Evolutionary conservation across 1,140 invertebrate genomes (phyloP).

Genomic region (Helicoverpa zea): DNA sequence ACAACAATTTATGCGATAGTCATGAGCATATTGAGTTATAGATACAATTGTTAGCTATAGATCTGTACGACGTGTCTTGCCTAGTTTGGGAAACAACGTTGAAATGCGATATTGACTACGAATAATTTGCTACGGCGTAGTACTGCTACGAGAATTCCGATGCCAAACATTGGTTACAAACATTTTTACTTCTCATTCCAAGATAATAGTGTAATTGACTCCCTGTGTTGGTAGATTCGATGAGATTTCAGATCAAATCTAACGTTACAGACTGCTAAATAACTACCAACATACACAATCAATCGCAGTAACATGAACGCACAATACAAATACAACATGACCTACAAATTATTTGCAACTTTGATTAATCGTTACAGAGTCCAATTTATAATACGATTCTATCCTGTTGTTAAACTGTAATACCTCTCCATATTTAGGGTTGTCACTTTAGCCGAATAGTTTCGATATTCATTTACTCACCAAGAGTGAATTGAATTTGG

Average conservation of each 20-base stretch:
- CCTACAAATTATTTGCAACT: constrained; percentile 9
- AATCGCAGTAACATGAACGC: not conserved
- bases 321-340: constrained; percentile 1
- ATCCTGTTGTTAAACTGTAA: not conserved
- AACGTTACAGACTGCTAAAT: too few relatives aligned
- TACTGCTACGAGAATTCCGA: too few relatives aligned
- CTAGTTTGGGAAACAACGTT: too few relatives aligned
- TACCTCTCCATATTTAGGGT: not conserved
- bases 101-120: too few relatives aligned
- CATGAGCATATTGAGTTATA: not conserved
- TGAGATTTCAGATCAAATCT: too few relatives aligned
- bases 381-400: not conserved
- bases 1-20: constrained; percentile 26
- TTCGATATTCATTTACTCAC: too few relatives aligned
- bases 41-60: not conserved
- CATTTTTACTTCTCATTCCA: too few relatives aligned
- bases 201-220: too few relatives aligned
- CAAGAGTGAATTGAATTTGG: too few relatives aligned
- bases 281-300: not conserved
- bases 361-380: constrained; percentile 16
- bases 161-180: too few relatives aligned
- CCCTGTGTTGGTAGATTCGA: too few relatives aligned
- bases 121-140: too few relatives aligned
- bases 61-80: not conserved
- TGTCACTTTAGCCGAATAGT: not conserved